These are phyloP conservation scores for Megamerina dolium DNA, from an alignment of 2,888 invertebrate genomes.

Conservation along the genomic window DNA sequence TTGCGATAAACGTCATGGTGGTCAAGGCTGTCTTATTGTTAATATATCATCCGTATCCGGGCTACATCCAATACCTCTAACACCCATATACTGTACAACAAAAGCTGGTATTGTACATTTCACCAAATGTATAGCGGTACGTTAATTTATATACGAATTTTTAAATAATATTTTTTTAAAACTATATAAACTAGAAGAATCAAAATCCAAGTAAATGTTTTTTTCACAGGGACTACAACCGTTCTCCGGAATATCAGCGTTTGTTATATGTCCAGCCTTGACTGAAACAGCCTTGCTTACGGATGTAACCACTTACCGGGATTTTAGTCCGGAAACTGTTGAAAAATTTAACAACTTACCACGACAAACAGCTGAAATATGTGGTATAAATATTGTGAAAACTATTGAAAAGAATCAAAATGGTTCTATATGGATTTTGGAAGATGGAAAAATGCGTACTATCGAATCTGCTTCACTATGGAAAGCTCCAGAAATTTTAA, in stretches of 20 bases:
- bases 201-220: neutral
- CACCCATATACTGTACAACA: constrained; percentile 37
- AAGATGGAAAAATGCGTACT: no score
- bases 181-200: neutral
- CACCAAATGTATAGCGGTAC: constrained; percentile 32
- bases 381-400: no score
- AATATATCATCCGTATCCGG: constrained; percentile 39
- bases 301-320: no score
- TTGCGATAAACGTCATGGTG: constrained; percentile 40
- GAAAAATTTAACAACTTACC: no score
- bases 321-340: no score
- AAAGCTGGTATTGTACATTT: constrained; percentile 44
- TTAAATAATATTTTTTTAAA: neutral
- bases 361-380: no score
- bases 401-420: no score
- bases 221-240: constrained; percentile 19
- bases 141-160: constrained; percentile 10
- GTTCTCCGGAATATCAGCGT: constrained; percentile 25
- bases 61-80: constrained; percentile 23
- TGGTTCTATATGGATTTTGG: no score
- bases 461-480: no score
- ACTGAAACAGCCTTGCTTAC: constrained; percentile 28
- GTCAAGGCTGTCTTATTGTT: constrained; percentile 40
- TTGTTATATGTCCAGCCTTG: constrained; percentile 28
- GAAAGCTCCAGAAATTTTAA: no score